These are phyloP conservation scores for Perca schrenkii DNA, from an alignment of 2,113 vertebrate genomes.

Conservation along the genomic window DNA sequence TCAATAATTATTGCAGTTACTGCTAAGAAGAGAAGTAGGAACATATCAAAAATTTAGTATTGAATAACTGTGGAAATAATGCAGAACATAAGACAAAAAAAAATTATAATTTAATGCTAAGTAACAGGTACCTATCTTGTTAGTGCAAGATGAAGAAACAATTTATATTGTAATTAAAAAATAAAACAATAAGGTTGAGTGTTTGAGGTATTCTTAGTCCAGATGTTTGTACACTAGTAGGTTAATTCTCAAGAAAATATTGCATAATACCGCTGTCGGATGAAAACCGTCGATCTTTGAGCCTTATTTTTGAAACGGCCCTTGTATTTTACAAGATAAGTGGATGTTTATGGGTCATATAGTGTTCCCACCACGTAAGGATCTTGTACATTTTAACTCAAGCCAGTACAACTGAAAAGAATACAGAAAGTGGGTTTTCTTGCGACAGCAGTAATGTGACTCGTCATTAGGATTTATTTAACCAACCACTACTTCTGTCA, in stretches of 20 bases:
- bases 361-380: not conserved
- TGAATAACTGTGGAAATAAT: slow-evolving; percentile 72
- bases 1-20: slow-evolving; percentile 70
- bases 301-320: slow-evolving; percentile 20
- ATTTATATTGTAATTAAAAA: slow-evolving; percentile 74
- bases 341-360: slow-evolving; percentile 15
- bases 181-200: slow-evolving; percentile 71
- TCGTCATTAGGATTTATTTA: slow-evolving; percentile 77
- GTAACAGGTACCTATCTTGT: slow-evolving; percentile 83
- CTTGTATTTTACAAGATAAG: slow-evolving; percentile 41
- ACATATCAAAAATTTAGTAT: slow-evolving; percentile 77
- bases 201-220: slow-evolving; percentile 78
- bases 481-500: slow-evolving; percentile 79
- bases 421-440: slow-evolving; percentile 50
- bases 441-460: slow-evolving; percentile 62
- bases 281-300: slow-evolving; percentile 54
- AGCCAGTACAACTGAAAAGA: slow-evolving; percentile 9
- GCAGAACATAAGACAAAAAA: slow-evolving; percentile 72
- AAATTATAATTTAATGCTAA: slow-evolving; percentile 73
- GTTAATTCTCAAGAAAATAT: slow-evolving; percentile 68
- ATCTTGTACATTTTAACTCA: slow-evolving; percentile 43
- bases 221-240: slow-evolving; percentile 76
- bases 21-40: slow-evolving; percentile 67
- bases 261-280: slow-evolving; percentile 64
- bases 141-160: slow-evolving; percentile 67